Evolutionary conservation across 2,113 vertebrate genomes (phyloP), one percentile per base, ranked within the genome.

Genomic region (Columba livia): DNA sequence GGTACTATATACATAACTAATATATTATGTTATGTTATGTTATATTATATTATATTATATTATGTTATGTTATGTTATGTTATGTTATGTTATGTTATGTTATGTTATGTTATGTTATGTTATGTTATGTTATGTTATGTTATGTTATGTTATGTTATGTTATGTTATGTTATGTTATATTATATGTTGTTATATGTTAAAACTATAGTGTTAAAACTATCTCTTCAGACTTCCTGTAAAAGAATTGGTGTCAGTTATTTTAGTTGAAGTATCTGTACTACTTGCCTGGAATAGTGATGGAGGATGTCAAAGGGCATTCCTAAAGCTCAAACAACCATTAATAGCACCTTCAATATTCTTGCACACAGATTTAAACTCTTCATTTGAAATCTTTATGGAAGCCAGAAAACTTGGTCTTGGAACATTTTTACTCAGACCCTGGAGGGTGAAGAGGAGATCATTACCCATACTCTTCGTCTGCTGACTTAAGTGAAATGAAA

Each of bases 371-470:
- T 94, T 93, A 88, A 57, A 53, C 29, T 58, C 82, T 72, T 85
- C 29, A 9, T 92, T 86, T 96, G 93, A 90, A 94, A 89, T 85
- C 89, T 80, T 23, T 74, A 60, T 73, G 70, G 88, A 89, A 70
- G 66, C 50, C 71, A 73, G 85, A 58, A 87, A 88, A 56, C 50
- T 70, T 81, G 69, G 71, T 83, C 88, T 93, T 84, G 88, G 79
- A 94, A 73, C 57, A 28, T 65, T 67, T 74, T 89, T 87, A 34
- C 85, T 91, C 75, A 82, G 90, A 90, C 89, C 66, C 95, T 92
- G 36, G 86, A 94, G 82, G 73, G 53, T 65, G 60, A 97, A 96
- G 54, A 62, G 80, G 92, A 95, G 71, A 94, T 80, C 91, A 80
- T 75, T 90, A 90, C 74, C 60, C 15, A 47, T 26, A 78, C 28